Conservation (phyloP, 1,140 invertebrate species). For the Carposina sasakii region DNA sequence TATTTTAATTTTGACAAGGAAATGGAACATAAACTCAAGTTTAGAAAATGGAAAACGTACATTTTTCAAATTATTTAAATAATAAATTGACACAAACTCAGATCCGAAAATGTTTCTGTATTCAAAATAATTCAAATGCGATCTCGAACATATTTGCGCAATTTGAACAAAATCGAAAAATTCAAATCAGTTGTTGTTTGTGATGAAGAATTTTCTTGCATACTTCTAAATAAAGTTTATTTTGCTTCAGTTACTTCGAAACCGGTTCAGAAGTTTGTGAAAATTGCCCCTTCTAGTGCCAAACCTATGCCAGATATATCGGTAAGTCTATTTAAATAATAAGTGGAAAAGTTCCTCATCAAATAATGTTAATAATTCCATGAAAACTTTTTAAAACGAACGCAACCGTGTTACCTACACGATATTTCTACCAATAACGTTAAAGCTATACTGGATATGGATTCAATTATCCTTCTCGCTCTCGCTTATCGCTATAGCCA, state of each 20-base stretch:
- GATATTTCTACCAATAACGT: too few relatives aligned
- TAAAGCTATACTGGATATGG: too few relatives aligned
- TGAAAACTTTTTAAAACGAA: too few relatives aligned
- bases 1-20: background rate
- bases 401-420: too few relatives aligned
- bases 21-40: constrained; percentile 4
- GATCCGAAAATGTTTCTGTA: constrained; percentile 39
- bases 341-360: too few relatives aligned
- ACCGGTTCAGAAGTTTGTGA: constrained; percentile 48
- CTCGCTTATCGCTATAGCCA: too few relatives aligned
- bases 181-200: background rate
- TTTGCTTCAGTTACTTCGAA: constrained; percentile 30
- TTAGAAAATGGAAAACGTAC: constrained; percentile 33
- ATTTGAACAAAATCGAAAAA: constrained; percentile 9
- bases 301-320: constrained; percentile 18
- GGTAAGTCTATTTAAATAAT: too few relatives aligned
- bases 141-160: constrained; percentile 27
- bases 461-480: too few relatives aligned
- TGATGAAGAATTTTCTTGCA: background rate
- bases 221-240: background rate
- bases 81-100: constrained; percentile 25
- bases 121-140: constrained; percentile 32
- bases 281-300: constrained; percentile 41
- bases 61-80: constrained; percentile 12
- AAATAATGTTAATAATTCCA: too few relatives aligned